Base-by-base conservation (phyloP, 2,888 invertebrate species). In the Mythimna ferrago region DNA sequence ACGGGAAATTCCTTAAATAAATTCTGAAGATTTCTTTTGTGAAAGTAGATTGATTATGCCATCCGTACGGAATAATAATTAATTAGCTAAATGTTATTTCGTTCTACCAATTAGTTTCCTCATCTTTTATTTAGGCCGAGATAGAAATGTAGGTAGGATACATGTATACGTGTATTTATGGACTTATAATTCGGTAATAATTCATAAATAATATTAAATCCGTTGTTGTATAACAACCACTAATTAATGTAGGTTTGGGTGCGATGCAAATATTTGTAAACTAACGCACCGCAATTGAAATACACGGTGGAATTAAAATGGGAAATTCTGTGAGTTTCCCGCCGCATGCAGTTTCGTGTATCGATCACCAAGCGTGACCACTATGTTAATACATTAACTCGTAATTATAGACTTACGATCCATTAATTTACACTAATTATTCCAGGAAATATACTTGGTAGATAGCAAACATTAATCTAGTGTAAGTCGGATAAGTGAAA, bases 1-100 rank as follows among this genome's bases (percentile, higher is more conserved):
- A 77, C 75, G 74, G 60, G 41, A 67, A 76, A 79, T 76, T 74
- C 57, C 68, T 77, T 82, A 73, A 78, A 83, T 84, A 84, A 76
- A 78, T 81, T 76, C 65, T 60, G 35, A 63, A 67, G 64, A 64
- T 73, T 80, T 69, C 44, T 70, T 83, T 73, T 80, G 48, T 53
- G 7, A 35, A 78, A 67, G 61, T 26, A 79, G 48, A 82, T 79
- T 79, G 60, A 79, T 79, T 68, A 65, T 58, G n/a, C 41, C 58
- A 63, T 58, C 53, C 35, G 38, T 71, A 54, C 16, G 64, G 61
- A 72, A 65, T 72, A 67, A 72, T 54, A 71, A 78, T 53, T 44
- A 81, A 63, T 71, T 56, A 65, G 32, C 14, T 57, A 10, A 65
- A 61, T 67, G 32, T 53, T 66, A 66, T 66, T 70, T 66, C 48